These are phyloP conservation scores for Agapostemon virescens DNA, from an alignment of 2,888 invertebrate species.

Conservation along the genomic window DNA sequence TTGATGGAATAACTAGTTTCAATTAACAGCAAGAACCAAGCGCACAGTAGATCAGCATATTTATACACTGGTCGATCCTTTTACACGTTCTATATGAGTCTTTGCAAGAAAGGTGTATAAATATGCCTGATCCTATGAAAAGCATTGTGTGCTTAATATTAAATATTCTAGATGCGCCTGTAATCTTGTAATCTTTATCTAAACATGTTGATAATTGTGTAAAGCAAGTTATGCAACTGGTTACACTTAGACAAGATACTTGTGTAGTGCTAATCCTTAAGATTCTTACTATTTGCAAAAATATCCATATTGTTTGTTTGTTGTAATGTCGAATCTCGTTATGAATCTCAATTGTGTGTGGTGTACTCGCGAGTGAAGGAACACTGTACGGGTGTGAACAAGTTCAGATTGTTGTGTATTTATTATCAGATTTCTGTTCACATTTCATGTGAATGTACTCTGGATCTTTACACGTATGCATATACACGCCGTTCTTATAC, in stretches of 20 bases:
- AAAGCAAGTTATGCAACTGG: conserved; percentile 70
- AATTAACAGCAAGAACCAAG: conserved; percentile 57
- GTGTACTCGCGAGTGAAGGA: conserved; percentile 52
- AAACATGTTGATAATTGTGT: conserved; percentile 63
- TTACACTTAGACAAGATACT: conserved; percentile 66
- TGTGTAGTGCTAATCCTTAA: conserved; percentile 71
- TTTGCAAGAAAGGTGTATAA: conserved; percentile 60
- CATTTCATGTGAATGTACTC: conserved; percentile 55
- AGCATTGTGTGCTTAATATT: conserved; percentile 66
- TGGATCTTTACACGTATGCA: conserved; percentile 60
- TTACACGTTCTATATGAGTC: conserved; percentile 63
- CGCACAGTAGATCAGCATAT: conserved; percentile 67
- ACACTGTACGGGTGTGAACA: conserved; percentile 64
- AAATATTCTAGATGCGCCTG: conserved; percentile 60
- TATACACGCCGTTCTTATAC: conserved; percentile 66
- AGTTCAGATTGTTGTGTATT: conserved; percentile 53
- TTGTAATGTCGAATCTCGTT: conserved; percentile 76
- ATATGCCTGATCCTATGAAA: conserved; percentile 52
- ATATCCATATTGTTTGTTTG: conserved; percentile 78
- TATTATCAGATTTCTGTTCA: conserved; percentile 59
- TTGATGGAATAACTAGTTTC: conserved; percentile 59
- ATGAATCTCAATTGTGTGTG: conserved; percentile 65
- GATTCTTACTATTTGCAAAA: conserved; percentile 75
- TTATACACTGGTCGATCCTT: conserved; percentile 62
- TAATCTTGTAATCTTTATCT: conserved; percentile 65